Evolutionary conservation across 2,797 vertebrate genomes (phyloP), one percentile per base, ranked within the genome.

Genomic region (Pseudochaenichthys georgianus): DNA sequence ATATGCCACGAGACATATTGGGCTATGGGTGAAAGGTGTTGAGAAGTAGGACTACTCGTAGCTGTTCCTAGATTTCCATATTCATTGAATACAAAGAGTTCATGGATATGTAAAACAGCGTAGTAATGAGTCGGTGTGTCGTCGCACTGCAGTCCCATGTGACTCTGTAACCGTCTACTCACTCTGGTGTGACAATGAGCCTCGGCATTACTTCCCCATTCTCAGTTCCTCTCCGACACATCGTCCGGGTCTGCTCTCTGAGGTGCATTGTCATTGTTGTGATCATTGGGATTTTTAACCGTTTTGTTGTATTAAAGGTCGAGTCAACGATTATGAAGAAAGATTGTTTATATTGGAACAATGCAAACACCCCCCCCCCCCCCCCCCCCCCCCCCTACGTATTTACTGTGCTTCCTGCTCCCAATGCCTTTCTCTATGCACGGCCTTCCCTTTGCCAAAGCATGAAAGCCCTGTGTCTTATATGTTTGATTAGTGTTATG

Each of bases 141-240:
- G 52, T 7, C 34, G 55, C 19, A 9, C 53, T 63, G 31, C 53
- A 57, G 73, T 57, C 67, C 69, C 82, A 73, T 31, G 74, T 87
- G 89, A 85, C 68, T 2, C 63, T 21, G 55, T 69, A 67, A 48
- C 65, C 38, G 59, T 78, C 68, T 78, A 85, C 79, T 92, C 86
- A 90, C 50, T 73, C 12, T 75, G 84, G 82, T 87, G 86, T 94
- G 92, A 94, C 81, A 50, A 1, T 91, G 81, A 91, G 82, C 60
- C 74, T 73, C 61, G 0, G n/a, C 53, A 58, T 73, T 34, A 85
- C 90, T 95, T 95, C 95, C 89, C 71, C 16, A 86, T 92, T 85
- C 23, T 34, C 55, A 77, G 19, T 92, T 91, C 91, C 86, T 59
- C 43, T 64, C 2, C 9, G 65, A 64, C 42, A 46, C 28, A n/a